These are phyloP conservation scores for Philonicus albiceps DNA, from an alignment of 2,888 invertebrate species.

Conservation along the genomic window DNA sequence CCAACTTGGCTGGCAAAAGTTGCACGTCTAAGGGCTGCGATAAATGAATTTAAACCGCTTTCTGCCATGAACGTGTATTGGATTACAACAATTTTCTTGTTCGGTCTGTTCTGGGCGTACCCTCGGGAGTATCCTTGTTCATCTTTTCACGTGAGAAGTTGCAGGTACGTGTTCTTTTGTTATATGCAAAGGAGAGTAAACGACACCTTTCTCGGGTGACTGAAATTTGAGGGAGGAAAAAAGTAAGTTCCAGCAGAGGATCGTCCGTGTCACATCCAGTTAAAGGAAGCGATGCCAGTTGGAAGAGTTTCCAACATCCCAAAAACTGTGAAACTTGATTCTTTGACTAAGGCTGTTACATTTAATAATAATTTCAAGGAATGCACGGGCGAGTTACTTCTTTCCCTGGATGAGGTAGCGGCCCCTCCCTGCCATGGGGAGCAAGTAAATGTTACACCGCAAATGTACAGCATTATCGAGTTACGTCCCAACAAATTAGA, in stretches of 20 bases:
- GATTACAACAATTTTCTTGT: conserved; percentile 35
- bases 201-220: conserved; percentile 37
- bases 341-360: background rate
- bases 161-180: conserved; percentile 17
- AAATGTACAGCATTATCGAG: background rate
- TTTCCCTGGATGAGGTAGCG: background rate
- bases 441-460: background rate
- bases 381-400: background rate
- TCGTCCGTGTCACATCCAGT: background rate
- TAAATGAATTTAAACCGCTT: conserved; percentile 36
- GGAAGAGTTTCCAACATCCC: background rate
- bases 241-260: background rate
- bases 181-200: conserved; percentile 35
- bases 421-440: background rate
- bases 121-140: conserved; percentile 6
- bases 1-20: conserved; percentile 14
- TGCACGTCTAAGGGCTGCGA: conserved; percentile 34
- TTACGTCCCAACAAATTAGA: background rate
- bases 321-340: conserved; percentile 9
- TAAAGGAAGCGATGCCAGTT: background rate
- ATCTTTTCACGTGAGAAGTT: conserved; percentile 35
- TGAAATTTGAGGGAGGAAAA: background rate
- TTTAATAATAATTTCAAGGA: conserved; percentile 13
- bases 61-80: conserved; percentile 27
- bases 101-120: background rate